A percentile compares a stretch with the other conserved stretches of the same genome.
phyloP scores from a whole-genome alignment of 2,113 vertebrate species.

The Empidonax alnorum region DNA sequence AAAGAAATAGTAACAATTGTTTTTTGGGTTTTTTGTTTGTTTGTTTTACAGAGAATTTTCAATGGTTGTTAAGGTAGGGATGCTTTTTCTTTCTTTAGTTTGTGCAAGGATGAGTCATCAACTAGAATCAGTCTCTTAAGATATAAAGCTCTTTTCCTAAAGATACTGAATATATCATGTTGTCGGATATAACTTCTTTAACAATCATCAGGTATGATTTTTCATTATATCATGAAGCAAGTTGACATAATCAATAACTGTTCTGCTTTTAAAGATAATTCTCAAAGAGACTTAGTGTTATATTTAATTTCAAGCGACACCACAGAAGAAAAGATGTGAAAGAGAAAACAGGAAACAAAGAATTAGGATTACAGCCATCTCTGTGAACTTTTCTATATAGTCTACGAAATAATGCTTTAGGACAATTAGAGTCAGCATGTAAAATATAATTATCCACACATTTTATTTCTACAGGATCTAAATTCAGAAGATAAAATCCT shows the following conservation, averaged over 20 bases:
- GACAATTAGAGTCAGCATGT: not conserved
- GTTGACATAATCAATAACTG: not conserved
- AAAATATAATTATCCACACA: not conserved
- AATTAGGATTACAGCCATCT: not conserved
- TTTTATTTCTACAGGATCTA: not conserved
- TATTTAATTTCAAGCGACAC: not conserved
- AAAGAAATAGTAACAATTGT: not conserved
- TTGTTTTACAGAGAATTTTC: not conserved
- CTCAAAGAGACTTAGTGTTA: not conserved
- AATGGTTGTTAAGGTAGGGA: fast-evolving
- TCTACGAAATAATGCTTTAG: not conserved
- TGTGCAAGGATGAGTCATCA: not conserved
- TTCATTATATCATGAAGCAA: not conserved
- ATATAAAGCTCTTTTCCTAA: not conserved
- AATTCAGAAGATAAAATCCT: not conserved
- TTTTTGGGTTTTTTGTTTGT: not conserved
- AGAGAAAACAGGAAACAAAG: not conserved
- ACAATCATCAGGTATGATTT: not conserved
- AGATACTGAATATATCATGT: not conserved
- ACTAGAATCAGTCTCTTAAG: not conserved
- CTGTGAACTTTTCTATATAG: not conserved
- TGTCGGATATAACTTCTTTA: not conserved
- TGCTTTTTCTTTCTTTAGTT: not conserved
- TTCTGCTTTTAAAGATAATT: not conserved
- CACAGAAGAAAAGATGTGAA: not conserved